A percentile compares a stretch with the other conserved stretches of the same genome.
These are phyloP conservation scores for Drosophila austrosaltans DNA, from an alignment of 2,888 invertebrate species.

Conservation along the genomic window DNA sequence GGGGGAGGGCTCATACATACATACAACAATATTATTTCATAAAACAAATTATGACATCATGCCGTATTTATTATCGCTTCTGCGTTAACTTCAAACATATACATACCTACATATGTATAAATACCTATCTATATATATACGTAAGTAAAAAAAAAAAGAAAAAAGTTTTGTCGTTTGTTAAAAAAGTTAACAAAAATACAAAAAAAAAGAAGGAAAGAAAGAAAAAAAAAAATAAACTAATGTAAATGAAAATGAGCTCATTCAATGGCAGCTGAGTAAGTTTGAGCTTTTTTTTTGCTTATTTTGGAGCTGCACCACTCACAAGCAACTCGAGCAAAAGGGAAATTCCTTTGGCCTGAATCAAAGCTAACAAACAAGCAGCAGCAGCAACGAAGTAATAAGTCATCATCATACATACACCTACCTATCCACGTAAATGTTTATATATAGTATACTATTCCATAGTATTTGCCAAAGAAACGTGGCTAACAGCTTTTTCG, in stretches of 20 bases:
- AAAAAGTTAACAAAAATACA: slow-evolving; percentile 2
- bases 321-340: slow-evolving; percentile 44
- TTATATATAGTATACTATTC: neutral
- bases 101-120: slow-evolving; percentile 3
- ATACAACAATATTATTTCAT: slow-evolving; percentile 21
- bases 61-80: slow-evolving; percentile 66
- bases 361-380: slow-evolving; percentile 48
- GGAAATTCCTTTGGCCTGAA: slow-evolving; percentile 57
- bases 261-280: slow-evolving; percentile 13
- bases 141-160: neutral
- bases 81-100: slow-evolving; percentile 54
- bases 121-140: neutral
- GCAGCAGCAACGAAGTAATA: neutral
- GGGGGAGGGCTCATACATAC: neutral
- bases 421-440: neutral
- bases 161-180: slow-evolving; percentile 1
- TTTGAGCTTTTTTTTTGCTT: neutral
- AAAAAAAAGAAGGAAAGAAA: neutral
- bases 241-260: slow-evolving; percentile 32
- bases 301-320: slow-evolving; percentile 16
- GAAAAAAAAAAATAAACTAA: neutral
- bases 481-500: neutral
- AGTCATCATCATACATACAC: slow-evolving; percentile 11
- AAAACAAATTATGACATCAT: slow-evolving; percentile 69
- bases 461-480: slow-evolving; percentile 4